Evolutionary conservation across 1,140 invertebrate genomes (phyloP), one percentile per base, ranked within the genome.

Genomic region (Drosophila melanica): DNA sequence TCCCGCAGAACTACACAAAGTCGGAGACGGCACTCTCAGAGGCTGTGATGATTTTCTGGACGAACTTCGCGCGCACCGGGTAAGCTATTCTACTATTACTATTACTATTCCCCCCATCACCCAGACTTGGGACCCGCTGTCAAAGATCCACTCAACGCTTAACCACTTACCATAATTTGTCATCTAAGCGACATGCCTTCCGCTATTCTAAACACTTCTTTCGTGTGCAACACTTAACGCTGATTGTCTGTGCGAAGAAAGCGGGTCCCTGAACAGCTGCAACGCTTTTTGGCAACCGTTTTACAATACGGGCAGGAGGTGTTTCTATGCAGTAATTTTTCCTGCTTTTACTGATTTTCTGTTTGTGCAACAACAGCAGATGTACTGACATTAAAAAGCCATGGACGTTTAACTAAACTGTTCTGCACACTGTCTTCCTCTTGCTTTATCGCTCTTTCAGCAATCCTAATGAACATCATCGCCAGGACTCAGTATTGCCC

Each of bases 11-110:
- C 92, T 99, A 98, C 92, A 98, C 96, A 14, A 97, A 96, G 91
- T 94, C 96, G 12, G 98, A 99, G 93, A 94, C 96, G 42, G 94
- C 96, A 14, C 93, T 99, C 8, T 96, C 98, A 0, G 97, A 99
- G 92, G 97, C 96, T 53, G 96, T 98, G 53, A 99, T 99, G 94
- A 95, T 96, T 51, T 98, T 98, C 91, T 96, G 98, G 93, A 96
- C 97, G n/a, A 99, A 99, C 93, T 99, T 99, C 91, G 97, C 97
- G 5, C 96, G 97, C 92, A 97, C 96, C 14, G 98, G 98, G 98
- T 99, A 93, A 95, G 95, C 94, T n/a, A n/a, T n/a, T n/a, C n/a
- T n/a, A n/a, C n/a, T n/a, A n/a, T n/a, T n/a, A n/a, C n/a, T n/a
- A n/a, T n/a, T n/a, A n/a, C n/a, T n/a, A n/a, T n/a, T n/a, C n/a